Evolutionary conservation across 2,888 invertebrate species (phyloP), one percentile per base, ranked within the genome.

Genomic region (Leptopilina syphax): DNA sequence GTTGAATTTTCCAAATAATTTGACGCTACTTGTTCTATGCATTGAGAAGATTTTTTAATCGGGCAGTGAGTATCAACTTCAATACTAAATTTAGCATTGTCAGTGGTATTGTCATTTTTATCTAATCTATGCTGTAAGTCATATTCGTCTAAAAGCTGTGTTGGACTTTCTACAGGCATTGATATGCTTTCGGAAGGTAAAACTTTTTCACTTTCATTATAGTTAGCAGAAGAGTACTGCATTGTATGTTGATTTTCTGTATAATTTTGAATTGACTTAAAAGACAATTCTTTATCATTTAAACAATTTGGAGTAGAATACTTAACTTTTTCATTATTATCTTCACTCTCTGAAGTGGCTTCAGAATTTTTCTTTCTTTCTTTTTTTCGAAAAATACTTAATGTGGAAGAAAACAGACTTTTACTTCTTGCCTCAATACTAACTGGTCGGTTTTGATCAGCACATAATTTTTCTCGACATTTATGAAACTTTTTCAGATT

Each of bases 401-500:
- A 79, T 3, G 92, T 92, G 44, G 92, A 91, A 3, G 92, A 92
- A 82, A 92, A 92, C 1, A 92, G 91, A 0, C 90, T 89, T 77
- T 91, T 92, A 81, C 90, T 92, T 79, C 89, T 91, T 34, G 90
- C 84, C 34, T 91, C 91, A 79, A 90, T 90, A 79, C 88, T 90
- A 76, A 90, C 76, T n/a, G 84, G 83, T 47, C 88, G 85, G 4
- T 86, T 85, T 78, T 87, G 88, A 65, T 89, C 90, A 7, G 83
- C 50, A 3, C 90, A 85, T 0, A 82, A 87, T 3, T 92, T 85
- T 77, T 92, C 92, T 27, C 91, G 86, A 18, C 91, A 92, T 79
- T 92, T 92, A 3, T 92, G 92, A 77, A 92, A 88, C 80, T 89
- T 91, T 41, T 92, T 88, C 65, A 92, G 80, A 70, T 90, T 92